Evolutionary conservation across 2,797 vertebrate species (phyloP), one percentile per base, ranked within the genome.

Genomic region (Mus spretus): DNA sequence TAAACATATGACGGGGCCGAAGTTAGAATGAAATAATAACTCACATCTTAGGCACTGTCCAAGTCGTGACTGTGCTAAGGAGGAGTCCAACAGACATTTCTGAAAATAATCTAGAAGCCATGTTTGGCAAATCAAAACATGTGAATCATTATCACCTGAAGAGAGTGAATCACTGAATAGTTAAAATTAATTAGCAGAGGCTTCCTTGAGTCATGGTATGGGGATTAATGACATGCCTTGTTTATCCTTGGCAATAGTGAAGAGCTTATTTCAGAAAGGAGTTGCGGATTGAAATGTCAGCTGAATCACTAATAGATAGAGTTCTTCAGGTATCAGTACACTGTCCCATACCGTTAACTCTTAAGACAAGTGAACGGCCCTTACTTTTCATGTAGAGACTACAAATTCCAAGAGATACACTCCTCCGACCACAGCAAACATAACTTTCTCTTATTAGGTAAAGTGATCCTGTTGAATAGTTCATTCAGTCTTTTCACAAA

Each of bases 61-160:
- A 95, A 92, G 70, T 95, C 34, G 28, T 97, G 96, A 96, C 95
- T 97, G 92, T 91, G 90, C 50, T 84, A 89, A 97, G 91, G 93
- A 92, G 79, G 70, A 93, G 37, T 86, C 37, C 72, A 80, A 19
- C 20, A 87, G 93, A 87, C 72, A 77, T 88, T 95, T 93, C 95
- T 95, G 86, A 93, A 98, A 97, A 97, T 97, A 95, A 94, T 96
- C 17, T 31, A 88, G 93, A 96, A 85, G 93, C 44, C 95, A 83
- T 78, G 67, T 96, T 98, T 97, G 72, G 90, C 91, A 93, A 90
- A 94, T 94, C 93, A 87, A 96, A 94, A 91, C 77, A 63, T 44
- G 4, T 97, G 95, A 97, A 79, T 97, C 97, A 95, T 92, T 89
- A 95, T 92, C 94, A 90, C 83, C 94, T 94, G 94, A 94, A 95